Conservation (phyloP, 2,797 vertebrate species). For the Eptatretus atami region DNA sequence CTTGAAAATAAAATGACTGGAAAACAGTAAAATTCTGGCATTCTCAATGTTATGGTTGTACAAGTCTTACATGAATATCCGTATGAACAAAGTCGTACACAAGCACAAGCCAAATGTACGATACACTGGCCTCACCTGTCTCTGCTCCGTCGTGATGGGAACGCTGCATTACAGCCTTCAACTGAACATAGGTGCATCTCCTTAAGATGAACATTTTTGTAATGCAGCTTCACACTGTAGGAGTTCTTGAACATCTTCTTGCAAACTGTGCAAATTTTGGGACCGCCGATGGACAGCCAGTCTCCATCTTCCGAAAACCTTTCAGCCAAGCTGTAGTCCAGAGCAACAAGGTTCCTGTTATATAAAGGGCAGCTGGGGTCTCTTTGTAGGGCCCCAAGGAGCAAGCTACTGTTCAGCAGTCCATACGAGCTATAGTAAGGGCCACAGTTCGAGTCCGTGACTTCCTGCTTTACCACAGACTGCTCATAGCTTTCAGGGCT, state of each 20-base stretch:
- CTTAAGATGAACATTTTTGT: slow-evolving; percentile 97
- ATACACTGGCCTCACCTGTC: slow-evolving; percentile 39
- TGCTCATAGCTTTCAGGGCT: slow-evolving; percentile 31
- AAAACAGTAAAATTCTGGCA: not conserved
- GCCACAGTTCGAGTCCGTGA: slow-evolving; percentile 73
- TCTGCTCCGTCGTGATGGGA: slow-evolving; percentile 87
- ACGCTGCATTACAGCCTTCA: slow-evolving; percentile 85
- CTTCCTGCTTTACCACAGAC: slow-evolving; percentile 65
- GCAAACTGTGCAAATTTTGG: slow-evolving; percentile 97
- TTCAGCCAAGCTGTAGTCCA: slow-evolving; percentile 67
- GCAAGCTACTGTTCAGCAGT: slow-evolving; percentile 47
- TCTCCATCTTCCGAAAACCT: slow-evolving; percentile 83
- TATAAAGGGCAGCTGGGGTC: slow-evolving; percentile 1
- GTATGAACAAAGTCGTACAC: not conserved
- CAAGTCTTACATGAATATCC: not conserved
- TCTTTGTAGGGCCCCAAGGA: not conserved
- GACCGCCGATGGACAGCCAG: slow-evolving; percentile 68
- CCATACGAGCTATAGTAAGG: slow-evolving; percentile 89
- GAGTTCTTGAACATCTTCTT: slow-evolving; percentile 99
- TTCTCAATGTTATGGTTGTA: not conserved
- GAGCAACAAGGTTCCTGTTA: slow-evolving; percentile 64
- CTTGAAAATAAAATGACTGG: not conserved
- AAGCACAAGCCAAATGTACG: not conserved
- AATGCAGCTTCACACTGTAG: slow-evolving; percentile 98
- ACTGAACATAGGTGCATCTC: slow-evolving; percentile 99